phyloP scores from a whole-genome alignment of 2,888 invertebrate species.

The Aethes cnicana region DNA sequence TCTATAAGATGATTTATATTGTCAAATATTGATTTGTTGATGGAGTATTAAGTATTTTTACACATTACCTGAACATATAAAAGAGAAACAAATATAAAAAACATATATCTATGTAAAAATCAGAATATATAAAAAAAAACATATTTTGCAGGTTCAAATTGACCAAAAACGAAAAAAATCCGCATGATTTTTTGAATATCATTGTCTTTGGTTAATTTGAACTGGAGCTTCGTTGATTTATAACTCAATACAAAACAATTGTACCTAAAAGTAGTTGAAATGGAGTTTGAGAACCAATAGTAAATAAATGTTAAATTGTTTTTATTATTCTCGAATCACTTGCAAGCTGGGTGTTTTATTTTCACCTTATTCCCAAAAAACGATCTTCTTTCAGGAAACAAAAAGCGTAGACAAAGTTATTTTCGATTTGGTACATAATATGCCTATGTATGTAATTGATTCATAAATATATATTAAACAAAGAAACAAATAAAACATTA shows the following conservation, averaged over 20 bases:
- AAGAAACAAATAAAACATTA: too few species aligned
- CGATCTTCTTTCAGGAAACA: too few species aligned
- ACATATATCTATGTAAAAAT: constrained; percentile 69
- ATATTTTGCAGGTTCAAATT: constrained; percentile 64
- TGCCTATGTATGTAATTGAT: too few species aligned
- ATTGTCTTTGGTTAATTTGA: constrained; percentile 47
- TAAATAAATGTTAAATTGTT: constrained; percentile 80
- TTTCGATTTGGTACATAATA: too few species aligned
- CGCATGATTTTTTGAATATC: not conserved
- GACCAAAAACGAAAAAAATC: constrained; percentile 42
- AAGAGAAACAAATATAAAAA: constrained; percentile 67
- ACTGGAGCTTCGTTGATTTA: constrained; percentile 74
- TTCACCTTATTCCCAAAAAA: constrained; percentile 2
- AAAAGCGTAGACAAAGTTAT: too few species aligned
- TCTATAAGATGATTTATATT: constrained; percentile 74
- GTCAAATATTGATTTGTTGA: constrained; percentile 73
- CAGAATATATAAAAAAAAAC: constrained; percentile 68
- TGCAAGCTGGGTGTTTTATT: constrained; percentile 74
- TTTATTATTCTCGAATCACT: constrained; percentile 81
- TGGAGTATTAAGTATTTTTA: constrained; percentile 78
- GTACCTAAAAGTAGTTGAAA: constrained; percentile 74
- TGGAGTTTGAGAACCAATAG: constrained; percentile 78
- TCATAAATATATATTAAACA: too few species aligned
- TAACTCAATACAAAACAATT: constrained; percentile 72
- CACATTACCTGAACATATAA: constrained; percentile 76